A percentile compares a stretch with the other conserved stretches of the same genome.
Evolutionary conservation across 2,888 invertebrate species (phyloP).

Genomic region (Synergus japonicus): DNA sequence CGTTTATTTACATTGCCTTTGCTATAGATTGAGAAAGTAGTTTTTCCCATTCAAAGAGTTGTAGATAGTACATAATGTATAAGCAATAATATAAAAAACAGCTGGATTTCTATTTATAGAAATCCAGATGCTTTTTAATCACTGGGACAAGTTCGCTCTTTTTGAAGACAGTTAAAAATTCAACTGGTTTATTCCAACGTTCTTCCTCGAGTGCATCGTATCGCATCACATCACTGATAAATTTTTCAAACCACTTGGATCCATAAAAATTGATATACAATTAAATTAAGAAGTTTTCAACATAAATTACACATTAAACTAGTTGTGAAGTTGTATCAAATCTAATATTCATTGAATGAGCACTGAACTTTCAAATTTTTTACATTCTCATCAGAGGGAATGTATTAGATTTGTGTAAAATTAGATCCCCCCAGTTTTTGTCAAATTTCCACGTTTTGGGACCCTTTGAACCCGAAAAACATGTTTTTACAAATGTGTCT

Average conservation of each 20-base stretch:
- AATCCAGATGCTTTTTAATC: slow-evolving; percentile 40
- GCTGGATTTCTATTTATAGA: slow-evolving; percentile 31
- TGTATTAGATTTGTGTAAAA: too few species aligned
- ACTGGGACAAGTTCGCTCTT: slow-evolving; percentile 37
- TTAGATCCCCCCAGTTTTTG: too few species aligned
- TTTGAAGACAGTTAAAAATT: slow-evolving; percentile 35
- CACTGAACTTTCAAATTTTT: too few species aligned
- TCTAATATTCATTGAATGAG: too few species aligned
- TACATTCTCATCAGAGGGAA: too few species aligned
- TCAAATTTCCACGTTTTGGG: too few species aligned
- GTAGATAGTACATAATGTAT: neutral
- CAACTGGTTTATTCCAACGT: slow-evolving; percentile 30
- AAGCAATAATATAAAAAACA: slow-evolving; percentile 1
- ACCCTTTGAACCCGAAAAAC: too few species aligned
- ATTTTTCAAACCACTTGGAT: slow-evolving; percentile 15
- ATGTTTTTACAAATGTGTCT: too few species aligned
- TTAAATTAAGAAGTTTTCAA: neutral
- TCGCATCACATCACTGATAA: slow-evolving; percentile 14
- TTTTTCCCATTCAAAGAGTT: slow-evolving; percentile 35
- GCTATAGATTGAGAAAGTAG: slow-evolving; percentile 27
- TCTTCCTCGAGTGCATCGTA: slow-evolving; percentile 5
- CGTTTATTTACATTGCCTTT: slow-evolving; percentile 37
- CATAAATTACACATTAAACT: neutral
- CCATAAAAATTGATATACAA: slow-evolving; percentile 5
- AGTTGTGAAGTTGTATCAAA: too few species aligned